Conservation (phyloP, 37 sponge, comb jelly and placozoan genomes). For the Theonella swinhoei region DNA sequence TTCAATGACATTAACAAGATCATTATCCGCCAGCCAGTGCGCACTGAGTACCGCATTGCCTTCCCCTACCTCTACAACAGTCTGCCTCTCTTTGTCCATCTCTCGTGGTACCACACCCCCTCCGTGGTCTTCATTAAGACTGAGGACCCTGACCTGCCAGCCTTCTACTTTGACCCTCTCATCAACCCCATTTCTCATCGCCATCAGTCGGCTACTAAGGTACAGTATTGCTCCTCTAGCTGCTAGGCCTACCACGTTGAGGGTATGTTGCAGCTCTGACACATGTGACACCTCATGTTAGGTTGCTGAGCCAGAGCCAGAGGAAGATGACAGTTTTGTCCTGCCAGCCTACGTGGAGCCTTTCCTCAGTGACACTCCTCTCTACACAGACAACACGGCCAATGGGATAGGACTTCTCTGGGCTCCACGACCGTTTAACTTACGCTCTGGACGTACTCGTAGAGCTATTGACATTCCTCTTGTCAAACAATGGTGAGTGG, state of each 20-base stretch:
- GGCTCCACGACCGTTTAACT: slow-evolving; percentile 99
- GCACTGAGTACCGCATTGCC: slow-evolving; percentile 98
- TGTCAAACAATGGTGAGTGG: slow-evolving; percentile 86
- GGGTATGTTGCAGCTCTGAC: no score
- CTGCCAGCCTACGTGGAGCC: slow-evolving; percentile 90
- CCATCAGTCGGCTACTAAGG: slow-evolving; percentile 71
- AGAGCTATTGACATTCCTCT: slow-evolving; percentile 95
- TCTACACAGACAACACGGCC: slow-evolving; percentile 99
- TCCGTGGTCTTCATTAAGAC: slow-evolving; percentile 99
- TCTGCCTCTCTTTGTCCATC: slow-evolving; percentile 96
- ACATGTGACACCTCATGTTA: no score
- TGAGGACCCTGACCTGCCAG: slow-evolving; percentile 99
- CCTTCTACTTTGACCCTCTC: slow-evolving; percentile 99
- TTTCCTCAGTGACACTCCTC: slow-evolving; percentile 86
- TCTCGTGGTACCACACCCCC: slow-evolving; percentile 98
- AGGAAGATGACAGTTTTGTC: slow-evolving; percentile 89
- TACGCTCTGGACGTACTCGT: slow-evolving; percentile 88
- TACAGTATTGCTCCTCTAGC: background rate
- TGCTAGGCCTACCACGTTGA: no score
- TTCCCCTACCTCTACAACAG: slow-evolving; percentile 99
- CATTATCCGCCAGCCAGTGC: slow-evolving; percentile 95
- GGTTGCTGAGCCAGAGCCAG: slow-evolving; percentile 74
- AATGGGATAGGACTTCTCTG: slow-evolving; percentile 95
- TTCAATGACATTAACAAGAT: slow-evolving; percentile 99
- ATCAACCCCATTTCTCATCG: slow-evolving; percentile 96